Evolutionary conservation across 2,797 vertebrate species (phyloP), one percentile per base, ranked within the genome.

Genomic region (Staurois parvus): DNA sequence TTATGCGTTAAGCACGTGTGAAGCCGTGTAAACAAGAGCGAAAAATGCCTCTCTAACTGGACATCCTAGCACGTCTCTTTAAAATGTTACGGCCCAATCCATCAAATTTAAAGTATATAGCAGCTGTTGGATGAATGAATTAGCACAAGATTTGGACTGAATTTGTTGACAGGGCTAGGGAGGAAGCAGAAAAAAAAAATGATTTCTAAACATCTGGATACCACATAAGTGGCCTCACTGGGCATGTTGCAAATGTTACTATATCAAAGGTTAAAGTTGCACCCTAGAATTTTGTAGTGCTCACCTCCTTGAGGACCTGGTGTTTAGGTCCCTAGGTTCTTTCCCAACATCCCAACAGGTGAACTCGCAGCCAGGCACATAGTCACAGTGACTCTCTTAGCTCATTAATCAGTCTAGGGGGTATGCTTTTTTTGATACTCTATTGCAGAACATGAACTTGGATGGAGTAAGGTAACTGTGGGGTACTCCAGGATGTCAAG

Each of bases 1-100:
- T 81, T 81, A 76, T 70, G 79, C 26, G 79, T 76, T 85, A 80
- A 85, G 70, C 84, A 70, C 69, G 85, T 82, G 79, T 86, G 74
- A 85, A 72, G 79, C 12, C 72, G 0, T 2, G 56, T 84, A 28
- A 64, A 72, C 37, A 66, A 62, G 15, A 84, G 32, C 32, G 24
- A 72, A 62, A 72, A 84, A 72, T 72, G 45, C 79, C 34, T 81
- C 59, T 75, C 67, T 17, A 66, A 48, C 48, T 69, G n/a, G 74
- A 75, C 30, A 83, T 15, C 15, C 73, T 21, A 56, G 69, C 52
- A 72, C 32, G 28, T 59, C 52, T 80, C 30, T 67, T 59, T 69
- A 76, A 68, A 62, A 19, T 64, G 52, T 67, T 29, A 66, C 28
- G 34, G 56, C 29, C 24, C 42, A 11, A 76, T 79, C 59, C 28